Evolutionary conservation across 2,113 vertebrate species (phyloP).

Genomic region (Proteles cristata): DNA sequence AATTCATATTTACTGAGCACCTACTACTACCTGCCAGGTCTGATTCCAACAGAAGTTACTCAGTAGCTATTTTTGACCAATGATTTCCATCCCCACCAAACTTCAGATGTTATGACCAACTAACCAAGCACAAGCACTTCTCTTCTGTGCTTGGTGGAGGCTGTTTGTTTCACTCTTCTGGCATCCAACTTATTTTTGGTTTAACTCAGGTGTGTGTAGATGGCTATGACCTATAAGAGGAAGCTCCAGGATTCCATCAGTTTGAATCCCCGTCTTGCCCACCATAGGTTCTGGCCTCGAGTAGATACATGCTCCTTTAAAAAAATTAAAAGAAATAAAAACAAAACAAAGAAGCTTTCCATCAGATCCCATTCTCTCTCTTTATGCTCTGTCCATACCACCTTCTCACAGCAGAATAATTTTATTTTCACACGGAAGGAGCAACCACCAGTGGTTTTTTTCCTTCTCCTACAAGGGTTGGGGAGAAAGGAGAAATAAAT

Average conservation of each 20-base stretch:
- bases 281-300: not conserved
- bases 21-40: accelerated
- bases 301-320: not conserved
- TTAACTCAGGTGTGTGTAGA: not conserved
- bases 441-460: not conserved
- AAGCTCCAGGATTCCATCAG: accelerated
- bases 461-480: slow-evolving; percentile 41
- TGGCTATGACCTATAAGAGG: not conserved
- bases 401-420: not conserved
- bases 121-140: not conserved
- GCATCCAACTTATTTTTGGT: accelerated
- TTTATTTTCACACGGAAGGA: not conserved
- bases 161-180: not conserved
- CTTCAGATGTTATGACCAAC: no score
- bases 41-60: not conserved
- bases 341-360: not conserved
- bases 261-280: not conserved
- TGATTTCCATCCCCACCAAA: not conserved
- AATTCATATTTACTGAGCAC: not conserved
- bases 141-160: no score
- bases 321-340: not conserved
- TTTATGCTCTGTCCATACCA: not conserved
- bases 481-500: slow-evolving; percentile 76
- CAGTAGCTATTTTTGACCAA: not conserved
- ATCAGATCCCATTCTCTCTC: not conserved